Evolutionary conservation across 2,113 vertebrate genomes (phyloP), one percentile per base, ranked within the genome.

Genomic region (Onychorhynchus coronatus): DNA sequence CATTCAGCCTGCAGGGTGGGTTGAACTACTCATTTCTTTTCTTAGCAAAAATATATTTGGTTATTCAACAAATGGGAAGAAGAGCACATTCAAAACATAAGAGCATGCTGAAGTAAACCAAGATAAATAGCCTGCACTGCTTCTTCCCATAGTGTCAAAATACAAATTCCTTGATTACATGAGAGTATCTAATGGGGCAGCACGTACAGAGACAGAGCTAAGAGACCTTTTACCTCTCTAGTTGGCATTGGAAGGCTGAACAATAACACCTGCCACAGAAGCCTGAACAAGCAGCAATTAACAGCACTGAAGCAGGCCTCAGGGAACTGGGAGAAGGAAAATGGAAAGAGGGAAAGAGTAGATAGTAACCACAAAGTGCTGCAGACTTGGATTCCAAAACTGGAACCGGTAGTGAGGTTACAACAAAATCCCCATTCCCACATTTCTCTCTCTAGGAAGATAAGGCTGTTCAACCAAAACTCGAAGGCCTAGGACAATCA

Each of bases 361-460:
- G 31, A 46, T 21, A 13, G 14, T 12, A 71, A 31, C 35, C 33
- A 77, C 23, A 61, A 67, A 55, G 53, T 12, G 23, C 17, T 72
- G 33, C 55, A 82, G 27, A 42, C 11, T 14, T 53, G n/a, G 6
- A 14, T 66, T 61, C 27, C 33, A 66, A 37, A 72, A 12, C 15
- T 30, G n/a, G 58, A 42, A 30, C 7, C 0, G 0, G 31, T 44
- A n/a, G 9, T 30, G 31, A 61, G 44, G 15, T 53, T 41, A 47
- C 0, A 0, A 18, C 13, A 33, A 52, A 19, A 35, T 22, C 15
- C 13, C 15, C 3, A 1, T 47, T 56, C 46, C 72, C 25, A 63
- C 12, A 8, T 65, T 80, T 91, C 31, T 47, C 9, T 42, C 39
- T 59, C n/a, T 53, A 24, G 28, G 23, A 74, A 68, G 6, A 11